Percentiles rank a stretch among this genome's conserved stretches.
Conservation (phyloP, 2,797 vertebrate genomes). For the Pelobates cultripes region DNA sequence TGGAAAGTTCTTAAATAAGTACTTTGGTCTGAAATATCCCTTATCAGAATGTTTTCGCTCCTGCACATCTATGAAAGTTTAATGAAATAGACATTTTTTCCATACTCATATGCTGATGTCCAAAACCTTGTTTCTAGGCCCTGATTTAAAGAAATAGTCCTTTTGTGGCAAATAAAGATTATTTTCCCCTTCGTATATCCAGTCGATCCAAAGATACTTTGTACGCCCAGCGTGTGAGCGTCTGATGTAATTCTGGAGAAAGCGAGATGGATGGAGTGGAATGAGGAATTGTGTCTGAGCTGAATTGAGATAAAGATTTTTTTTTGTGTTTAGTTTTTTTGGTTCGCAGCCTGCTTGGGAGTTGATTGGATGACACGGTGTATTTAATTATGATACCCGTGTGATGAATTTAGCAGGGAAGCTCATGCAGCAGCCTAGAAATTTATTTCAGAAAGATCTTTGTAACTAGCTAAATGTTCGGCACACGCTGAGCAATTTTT, state of each 20-base stretch:
- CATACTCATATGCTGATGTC: background rate
- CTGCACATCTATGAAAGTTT: conserved; percentile 1
- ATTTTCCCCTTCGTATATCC: conserved; percentile 5
- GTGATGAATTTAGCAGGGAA: background rate
- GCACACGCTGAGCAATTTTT: background rate
- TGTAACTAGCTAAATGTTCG: background rate
- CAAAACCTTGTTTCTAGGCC: background rate
- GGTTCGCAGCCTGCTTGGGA: conserved; percentile 3
- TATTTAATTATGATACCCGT: background rate
- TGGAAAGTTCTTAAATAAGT: conserved; percentile 3
- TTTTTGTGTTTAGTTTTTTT: background rate
- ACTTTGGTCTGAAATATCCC: background rate
- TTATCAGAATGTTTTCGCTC: background rate
- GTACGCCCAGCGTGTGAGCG: background rate
- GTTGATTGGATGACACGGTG: background rate
- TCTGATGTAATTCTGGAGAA: conserved; percentile 13
- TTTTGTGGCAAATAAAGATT: conserved; percentile 21
- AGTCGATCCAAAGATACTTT: background rate
- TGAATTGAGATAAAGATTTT: background rate
- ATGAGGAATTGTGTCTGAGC: background rate
- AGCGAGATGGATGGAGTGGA: conserved; percentile 6
- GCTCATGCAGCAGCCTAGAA: background rate
- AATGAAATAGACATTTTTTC: conserved; percentile 1
- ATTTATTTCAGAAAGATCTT: background rate
- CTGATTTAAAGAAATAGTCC: background rate